These are phyloP conservation scores for Momotus momota DNA, from an alignment of 2,797 vertebrate species.

Conservation along the genomic window DNA sequence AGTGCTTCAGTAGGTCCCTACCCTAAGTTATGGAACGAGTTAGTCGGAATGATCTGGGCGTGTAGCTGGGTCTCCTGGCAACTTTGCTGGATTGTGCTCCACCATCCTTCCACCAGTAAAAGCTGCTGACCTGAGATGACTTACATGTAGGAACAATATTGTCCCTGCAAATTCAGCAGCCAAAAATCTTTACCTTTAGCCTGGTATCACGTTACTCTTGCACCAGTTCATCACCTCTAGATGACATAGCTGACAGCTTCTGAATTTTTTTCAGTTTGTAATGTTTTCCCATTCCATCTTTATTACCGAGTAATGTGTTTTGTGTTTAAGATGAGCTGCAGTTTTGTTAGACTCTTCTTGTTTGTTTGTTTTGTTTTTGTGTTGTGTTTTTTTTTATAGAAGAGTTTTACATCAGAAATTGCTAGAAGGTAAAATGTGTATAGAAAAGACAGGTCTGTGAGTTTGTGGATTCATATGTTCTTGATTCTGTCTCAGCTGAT, in stretches of 20 bases:
- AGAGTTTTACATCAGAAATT: background rate
- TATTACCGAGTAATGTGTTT: background rate
- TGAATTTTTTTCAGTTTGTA: background rate
- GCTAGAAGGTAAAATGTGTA: background rate
- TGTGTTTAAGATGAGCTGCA: background rate
- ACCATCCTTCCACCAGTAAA: background rate
- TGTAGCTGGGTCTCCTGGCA: background rate
- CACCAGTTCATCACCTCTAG: background rate
- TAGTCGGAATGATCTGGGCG: background rate
- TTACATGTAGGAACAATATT: background rate
- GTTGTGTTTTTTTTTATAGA: background rate
- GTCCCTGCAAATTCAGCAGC: background rate
- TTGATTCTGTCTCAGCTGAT: background rate
- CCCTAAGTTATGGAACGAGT: fast-evolving
- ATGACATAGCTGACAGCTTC: background rate
- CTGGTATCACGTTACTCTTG: background rate
- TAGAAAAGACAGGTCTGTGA: background rate
- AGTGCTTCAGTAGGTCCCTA: background rate
- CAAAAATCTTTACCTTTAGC: background rate
- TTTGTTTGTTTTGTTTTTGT: background rate
- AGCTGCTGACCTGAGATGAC: background rate
- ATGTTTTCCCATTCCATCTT: background rate
- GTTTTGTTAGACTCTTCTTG: background rate
- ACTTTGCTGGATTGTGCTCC: background rate
- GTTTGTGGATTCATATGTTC: background rate